Conservation (phyloP, 37 sponge, comb jelly and placozoan genomes). For the Ephydatia muelleri region DNA sequence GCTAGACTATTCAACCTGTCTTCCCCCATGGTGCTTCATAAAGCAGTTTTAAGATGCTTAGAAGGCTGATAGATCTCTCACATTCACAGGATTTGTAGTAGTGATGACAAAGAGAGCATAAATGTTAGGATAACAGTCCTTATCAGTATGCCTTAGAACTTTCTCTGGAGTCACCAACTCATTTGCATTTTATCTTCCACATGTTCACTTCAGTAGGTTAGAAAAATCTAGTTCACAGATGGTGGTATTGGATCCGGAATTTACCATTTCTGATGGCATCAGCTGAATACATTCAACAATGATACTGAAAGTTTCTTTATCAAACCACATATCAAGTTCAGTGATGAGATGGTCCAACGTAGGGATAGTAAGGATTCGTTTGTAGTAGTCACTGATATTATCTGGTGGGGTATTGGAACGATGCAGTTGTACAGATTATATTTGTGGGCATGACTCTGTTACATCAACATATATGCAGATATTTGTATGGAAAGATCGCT, state of each 20-base stretch:
- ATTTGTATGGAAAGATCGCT: neutral
- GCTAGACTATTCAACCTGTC: too few relatives aligned
- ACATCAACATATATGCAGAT: too few relatives aligned
- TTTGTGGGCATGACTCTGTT: too few relatives aligned
- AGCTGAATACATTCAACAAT: constrained; percentile 47
- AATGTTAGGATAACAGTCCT: constrained; percentile 59
- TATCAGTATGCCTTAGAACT: constrained; percentile 29
- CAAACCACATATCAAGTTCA: constrained; percentile 44
- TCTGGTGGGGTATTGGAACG: constrained; percentile 41
- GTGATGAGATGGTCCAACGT: constrained; percentile 34
- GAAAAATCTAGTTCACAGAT: constrained; percentile 2
- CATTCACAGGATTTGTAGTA: constrained; percentile 68
- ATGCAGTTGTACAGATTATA: too few relatives aligned
- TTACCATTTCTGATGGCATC: constrained; percentile 26
- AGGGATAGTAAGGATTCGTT: constrained; percentile 44
- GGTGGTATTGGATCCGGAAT: neutral
- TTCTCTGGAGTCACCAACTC: constrained; percentile 31
- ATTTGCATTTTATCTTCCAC: constrained; percentile 43
- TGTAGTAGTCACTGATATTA: constrained; percentile 24
- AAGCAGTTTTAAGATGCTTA: constrained; percentile 26
- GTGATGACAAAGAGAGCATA: constrained; percentile 36
- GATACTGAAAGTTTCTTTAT: constrained; percentile 15
- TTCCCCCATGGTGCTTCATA: too few relatives aligned
- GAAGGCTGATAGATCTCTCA: constrained; percentile 63
- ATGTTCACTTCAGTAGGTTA: constrained; percentile 38